phyloP scores from a whole-genome alignment of 1,140 invertebrate genomes.

The Eubasilissa regina region DNA sequence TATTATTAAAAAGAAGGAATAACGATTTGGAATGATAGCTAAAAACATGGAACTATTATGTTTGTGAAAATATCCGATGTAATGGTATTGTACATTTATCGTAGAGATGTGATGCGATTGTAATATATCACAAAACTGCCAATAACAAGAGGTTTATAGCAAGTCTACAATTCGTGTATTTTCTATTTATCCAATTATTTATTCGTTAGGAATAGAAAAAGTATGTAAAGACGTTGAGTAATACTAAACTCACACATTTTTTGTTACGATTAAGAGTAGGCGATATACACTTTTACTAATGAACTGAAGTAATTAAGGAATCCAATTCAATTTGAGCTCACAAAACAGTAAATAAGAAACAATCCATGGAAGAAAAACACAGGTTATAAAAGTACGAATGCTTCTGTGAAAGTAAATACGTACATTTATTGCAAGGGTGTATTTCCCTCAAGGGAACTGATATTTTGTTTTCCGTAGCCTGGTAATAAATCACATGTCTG shows the following conservation, averaged over 20 bases:
- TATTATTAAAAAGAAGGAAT: no score
- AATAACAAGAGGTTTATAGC: no score
- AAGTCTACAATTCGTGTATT: no score
- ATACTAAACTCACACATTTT: neutral
- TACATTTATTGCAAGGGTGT: slow-evolving; percentile 17
- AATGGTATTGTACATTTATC: no score
- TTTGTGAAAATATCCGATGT: no score
- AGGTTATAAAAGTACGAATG: slow-evolving; percentile 23
- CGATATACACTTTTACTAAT: slow-evolving; percentile 29
- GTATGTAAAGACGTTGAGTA: no score
- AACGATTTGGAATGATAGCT: no score
- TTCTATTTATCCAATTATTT: no score
- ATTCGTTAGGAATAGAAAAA: no score
- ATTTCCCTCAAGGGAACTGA: slow-evolving; percentile 41
- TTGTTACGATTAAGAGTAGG: neutral
- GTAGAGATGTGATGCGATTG: no score
- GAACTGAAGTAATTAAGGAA: slow-evolving; percentile 28
- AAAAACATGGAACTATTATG: no score
- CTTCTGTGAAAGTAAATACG: slow-evolving; percentile 4
- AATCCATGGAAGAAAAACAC: neutral
- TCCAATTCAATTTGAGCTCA: slow-evolving; percentile 25
- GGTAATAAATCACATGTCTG: slow-evolving; percentile 49
- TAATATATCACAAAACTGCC: no score
- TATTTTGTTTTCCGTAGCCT: slow-evolving; percentile 50
- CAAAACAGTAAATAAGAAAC: slow-evolving; percentile 27